A percentile compares a stretch with the other conserved stretches of the same genome.
These are phyloP conservation scores for Volucella bombylans DNA, from an alignment of 2,888 invertebrate species.

Conservation along the genomic window DNA sequence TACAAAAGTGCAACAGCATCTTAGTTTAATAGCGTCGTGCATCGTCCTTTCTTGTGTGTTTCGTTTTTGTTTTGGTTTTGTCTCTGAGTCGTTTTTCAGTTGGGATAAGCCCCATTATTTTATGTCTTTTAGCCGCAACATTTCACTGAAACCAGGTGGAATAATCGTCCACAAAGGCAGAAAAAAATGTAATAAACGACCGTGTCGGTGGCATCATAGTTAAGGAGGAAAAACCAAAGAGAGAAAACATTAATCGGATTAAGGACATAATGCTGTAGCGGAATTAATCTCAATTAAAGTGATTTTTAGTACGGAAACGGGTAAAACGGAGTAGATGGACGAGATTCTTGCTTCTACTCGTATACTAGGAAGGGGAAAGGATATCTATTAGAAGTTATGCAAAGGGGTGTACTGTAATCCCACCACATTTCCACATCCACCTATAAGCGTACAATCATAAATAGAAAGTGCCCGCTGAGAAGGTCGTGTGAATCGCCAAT, in stretches of 20 bases:
- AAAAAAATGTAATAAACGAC: constrained; percentile 8
- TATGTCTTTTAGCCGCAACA: constrained; percentile 31
- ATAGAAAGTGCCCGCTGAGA: no score
- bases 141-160: constrained; percentile 18
- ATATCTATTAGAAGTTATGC: no score
- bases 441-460: no score
- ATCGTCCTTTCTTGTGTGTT: not conserved
- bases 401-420: no score
- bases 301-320: constrained; percentile 12
- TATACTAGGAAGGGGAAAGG: no score
- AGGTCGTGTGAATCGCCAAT: no score
- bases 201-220: not conserved
- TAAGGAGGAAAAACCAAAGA: not conserved
- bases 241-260: constrained; percentile 17
- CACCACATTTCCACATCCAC: no score
- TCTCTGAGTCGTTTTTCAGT: not conserved
- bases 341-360: not conserved
- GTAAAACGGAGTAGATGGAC: not conserved
- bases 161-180: not conserved
- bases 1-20: constrained; percentile 41
- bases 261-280: constrained; percentile 11
- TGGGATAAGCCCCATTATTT: constrained; percentile 12
- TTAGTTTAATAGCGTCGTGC: not conserved
- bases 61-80: not conserved
- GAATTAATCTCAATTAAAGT: constrained; percentile 54